Conservation (phyloP, 2,888 invertebrate species). For the Ormia ochracea region DNA sequence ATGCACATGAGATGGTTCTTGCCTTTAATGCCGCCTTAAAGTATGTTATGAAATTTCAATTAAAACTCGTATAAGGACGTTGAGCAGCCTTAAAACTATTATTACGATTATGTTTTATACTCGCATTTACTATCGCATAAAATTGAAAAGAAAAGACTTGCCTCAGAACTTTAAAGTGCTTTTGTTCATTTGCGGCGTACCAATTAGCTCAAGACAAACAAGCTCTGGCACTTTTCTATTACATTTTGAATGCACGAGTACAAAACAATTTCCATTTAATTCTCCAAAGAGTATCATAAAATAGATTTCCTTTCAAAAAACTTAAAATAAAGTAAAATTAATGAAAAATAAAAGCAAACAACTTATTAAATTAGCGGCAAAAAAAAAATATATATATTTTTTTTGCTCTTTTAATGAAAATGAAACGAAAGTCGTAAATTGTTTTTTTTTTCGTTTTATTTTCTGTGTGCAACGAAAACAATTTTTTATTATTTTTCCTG, state of each 20-base stretch:
- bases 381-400: no score
- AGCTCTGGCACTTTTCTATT: neutral
- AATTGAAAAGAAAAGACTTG: neutral
- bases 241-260: no score
- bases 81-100: neutral
- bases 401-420: neutral
- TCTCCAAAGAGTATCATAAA: slow-evolving; percentile 12
- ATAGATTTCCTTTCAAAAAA: slow-evolving; percentile 1
- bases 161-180: neutral
- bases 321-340: neutral
- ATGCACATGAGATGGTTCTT: neutral
- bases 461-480: slow-evolving; percentile 18
- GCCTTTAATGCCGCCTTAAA: neutral
- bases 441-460: neutral
- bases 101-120: no score
- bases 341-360: slow-evolving; percentile 8
- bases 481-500: neutral
- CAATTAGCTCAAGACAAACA: neutral
- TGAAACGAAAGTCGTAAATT: slow-evolving; percentile 33
- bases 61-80: neutral
- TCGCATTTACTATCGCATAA: neutral
- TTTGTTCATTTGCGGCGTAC: neutral
- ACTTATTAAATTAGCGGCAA: slow-evolving; percentile 33
- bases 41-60: neutral
- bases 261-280: slow-evolving; percentile 12